These are phyloP conservation scores for Limanda limanda DNA, from an alignment of 2,113 vertebrate species.

Conservation along the genomic window DNA sequence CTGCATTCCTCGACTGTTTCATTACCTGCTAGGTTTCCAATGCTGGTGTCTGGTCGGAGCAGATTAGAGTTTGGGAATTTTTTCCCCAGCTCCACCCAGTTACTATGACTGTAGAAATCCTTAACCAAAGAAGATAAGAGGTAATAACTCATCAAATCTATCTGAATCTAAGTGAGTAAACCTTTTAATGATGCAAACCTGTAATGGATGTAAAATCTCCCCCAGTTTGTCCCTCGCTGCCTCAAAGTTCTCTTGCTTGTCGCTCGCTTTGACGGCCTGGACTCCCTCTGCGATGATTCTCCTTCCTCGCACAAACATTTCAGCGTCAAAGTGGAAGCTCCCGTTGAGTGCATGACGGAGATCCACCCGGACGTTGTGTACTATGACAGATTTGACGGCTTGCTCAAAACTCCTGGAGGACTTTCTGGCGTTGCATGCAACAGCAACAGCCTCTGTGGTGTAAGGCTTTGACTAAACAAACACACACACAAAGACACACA, in stretches of 20 bases:
- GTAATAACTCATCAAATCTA: not conserved
- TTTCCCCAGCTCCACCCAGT: slow-evolving; percentile 77
- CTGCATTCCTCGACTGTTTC: not conserved
- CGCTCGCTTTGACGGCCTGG: slow-evolving; percentile 53
- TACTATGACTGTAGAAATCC: slow-evolving; percentile 82
- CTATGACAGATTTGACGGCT: slow-evolving; percentile 24
- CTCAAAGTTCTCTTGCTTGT: slow-evolving; percentile 47
- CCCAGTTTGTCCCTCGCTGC: slow-evolving; percentile 68
- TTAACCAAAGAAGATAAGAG: slow-evolving; percentile 10
- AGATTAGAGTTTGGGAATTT: slow-evolving; percentile 65
- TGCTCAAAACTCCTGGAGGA: slow-evolving; percentile 46
- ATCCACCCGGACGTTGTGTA: slow-evolving; percentile 56
- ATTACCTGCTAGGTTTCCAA: slow-evolving; percentile 75
- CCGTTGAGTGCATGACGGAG: slow-evolving; percentile 22
- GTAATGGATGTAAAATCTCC: slow-evolving; percentile 70
- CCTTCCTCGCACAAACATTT: slow-evolving; percentile 60
- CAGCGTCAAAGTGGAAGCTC: slow-evolving; percentile 74
- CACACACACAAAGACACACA: slow-evolving; percentile 9
- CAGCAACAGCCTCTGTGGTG: slow-evolving; percentile 40
- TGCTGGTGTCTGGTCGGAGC: slow-evolving; percentile 53
- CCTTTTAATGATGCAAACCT: slow-evolving; percentile 42
- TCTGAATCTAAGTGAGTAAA: not conserved
- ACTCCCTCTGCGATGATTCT: slow-evolving; percentile 65
- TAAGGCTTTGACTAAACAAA: slow-evolving; percentile 39
- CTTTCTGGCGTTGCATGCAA: slow-evolving; percentile 36